phyloP scores from a whole-genome alignment of 2,888 invertebrate genomes.

The Lasius fuliginosus region DNA sequence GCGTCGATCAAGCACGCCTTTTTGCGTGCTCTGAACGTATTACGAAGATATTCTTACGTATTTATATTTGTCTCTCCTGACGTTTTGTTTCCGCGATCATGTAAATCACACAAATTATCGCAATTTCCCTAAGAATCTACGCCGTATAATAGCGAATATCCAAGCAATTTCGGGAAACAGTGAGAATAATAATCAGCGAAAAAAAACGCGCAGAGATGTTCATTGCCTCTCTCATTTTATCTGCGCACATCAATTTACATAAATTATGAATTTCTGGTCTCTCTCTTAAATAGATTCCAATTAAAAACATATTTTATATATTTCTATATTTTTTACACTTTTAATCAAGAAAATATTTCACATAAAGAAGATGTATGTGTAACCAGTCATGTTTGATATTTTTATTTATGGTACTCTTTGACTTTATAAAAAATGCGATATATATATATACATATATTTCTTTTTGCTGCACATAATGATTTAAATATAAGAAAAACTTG shows the following conservation, averaged over 20 bases:
- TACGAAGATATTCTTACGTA: slow-evolving; percentile 63
- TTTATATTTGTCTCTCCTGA: slow-evolving; percentile 72
- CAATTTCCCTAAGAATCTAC: slow-evolving; percentile 59
- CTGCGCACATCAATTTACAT: slow-evolving; percentile 15
- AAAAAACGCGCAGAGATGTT: neutral
- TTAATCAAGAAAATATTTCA: slow-evolving; percentile 33
- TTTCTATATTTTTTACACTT: slow-evolving; percentile 29
- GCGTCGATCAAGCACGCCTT: slow-evolving; percentile 62
- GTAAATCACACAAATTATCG: slow-evolving; percentile 71
- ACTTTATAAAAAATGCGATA: neutral
- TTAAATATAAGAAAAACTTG: neutral
- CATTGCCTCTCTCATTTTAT: neutral
- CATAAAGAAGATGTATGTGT: neutral
- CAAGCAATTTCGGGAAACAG: slow-evolving; percentile 19
- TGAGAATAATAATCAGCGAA: slow-evolving; percentile 15
- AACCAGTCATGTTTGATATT: slow-evolving; percentile 15
- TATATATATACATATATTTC: neutral
- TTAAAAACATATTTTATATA: slow-evolving; percentile 29
- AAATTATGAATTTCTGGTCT: slow-evolving; percentile 3
- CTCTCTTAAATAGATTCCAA: slow-evolving; percentile 35
- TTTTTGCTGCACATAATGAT: neutral
- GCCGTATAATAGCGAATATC: slow-evolving; percentile 19
- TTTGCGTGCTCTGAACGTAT: slow-evolving; percentile 71
- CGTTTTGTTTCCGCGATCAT: slow-evolving; percentile 52
- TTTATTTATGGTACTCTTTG: neutral